Conservation (phyloP, 2,888 invertebrate species). For the Hypolimnas misippus region DNA sequence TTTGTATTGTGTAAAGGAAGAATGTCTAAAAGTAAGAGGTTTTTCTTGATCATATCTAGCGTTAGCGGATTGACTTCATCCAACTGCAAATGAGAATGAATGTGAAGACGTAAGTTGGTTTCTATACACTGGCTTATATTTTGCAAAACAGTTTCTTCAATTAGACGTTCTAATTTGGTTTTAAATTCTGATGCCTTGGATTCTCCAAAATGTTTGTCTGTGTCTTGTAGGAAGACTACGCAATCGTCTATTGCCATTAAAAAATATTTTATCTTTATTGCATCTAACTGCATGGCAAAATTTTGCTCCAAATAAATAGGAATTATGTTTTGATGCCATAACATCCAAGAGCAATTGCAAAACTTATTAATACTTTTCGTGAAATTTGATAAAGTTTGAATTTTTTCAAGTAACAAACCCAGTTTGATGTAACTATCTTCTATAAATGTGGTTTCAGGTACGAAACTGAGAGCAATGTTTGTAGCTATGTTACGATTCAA, state of each 20-base stretch:
- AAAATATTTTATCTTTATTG: conserved; percentile 83
- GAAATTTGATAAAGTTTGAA: conserved; percentile 86
- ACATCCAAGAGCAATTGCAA: conserved; percentile 90
- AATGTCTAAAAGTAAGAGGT: conserved; percentile 84
- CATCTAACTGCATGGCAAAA: conserved; percentile 86
- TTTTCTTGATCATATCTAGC: conserved; percentile 86
- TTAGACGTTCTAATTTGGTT: conserved; percentile 63
- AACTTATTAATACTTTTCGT: conserved; percentile 82
- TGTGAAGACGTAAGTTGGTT: conserved; percentile 95
- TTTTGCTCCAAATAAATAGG: conserved; percentile 90
- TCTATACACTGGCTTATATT: conserved; percentile 95
- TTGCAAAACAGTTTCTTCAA: conserved; percentile 85
- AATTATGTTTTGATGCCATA: conserved; percentile 91
- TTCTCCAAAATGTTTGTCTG: conserved; percentile 60
- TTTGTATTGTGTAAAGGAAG: conserved; percentile 82
- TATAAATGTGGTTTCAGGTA: conserved; percentile 84
- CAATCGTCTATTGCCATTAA: conserved; percentile 77
- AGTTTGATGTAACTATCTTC: conserved; percentile 87
- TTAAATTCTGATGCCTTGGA: conserved; percentile 65
- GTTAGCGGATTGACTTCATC: conserved; percentile 89
- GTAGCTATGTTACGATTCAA: conserved; percentile 86
- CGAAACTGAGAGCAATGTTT: conserved; percentile 87
- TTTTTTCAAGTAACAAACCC: conserved; percentile 85
- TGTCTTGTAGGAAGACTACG: conserved; percentile 62
- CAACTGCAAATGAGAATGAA: conserved; percentile 94